Base-by-base conservation (phyloP, 35 echinoderm and acorn worm species). In the Heliocidaris erythrogramma region DNA sequence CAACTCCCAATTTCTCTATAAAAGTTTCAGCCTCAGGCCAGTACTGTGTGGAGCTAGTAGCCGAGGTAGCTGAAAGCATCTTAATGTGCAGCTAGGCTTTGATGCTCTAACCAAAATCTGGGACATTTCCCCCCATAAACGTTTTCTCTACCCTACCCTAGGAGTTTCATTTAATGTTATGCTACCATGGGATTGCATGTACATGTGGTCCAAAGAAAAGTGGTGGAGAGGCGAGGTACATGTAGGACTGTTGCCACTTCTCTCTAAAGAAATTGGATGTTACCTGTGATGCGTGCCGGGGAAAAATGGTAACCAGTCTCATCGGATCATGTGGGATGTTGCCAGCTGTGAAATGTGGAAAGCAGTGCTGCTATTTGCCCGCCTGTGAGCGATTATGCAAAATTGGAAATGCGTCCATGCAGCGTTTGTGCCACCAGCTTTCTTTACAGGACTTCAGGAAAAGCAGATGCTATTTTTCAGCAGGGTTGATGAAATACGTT, bases 1-100 rank as follows among this genome's bases (percentile, higher is more conserved):
- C 65, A 78, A 78, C 65, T 78, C 65, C 65, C 65, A 78, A 78
- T 78, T 78, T 78, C 17, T 78, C 65, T 78, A n/a, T 78, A 18
- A 78, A 78, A 78, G 65, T 78, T 78, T 78, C 65, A 78, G 65
- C 65, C 65, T 78, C 24, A 18, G 17, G 27, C 65, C 24, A n/a
- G 65, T 27, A 29, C 65, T 78, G 21, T 78, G 65, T 78, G 65
- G 65, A 78, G 65, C 65, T 78, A n/a, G 65, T n/a, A 78, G 65
- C 18, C 17, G 65, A n/a, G 65, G 65, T 78, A 78, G 65, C 65
- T 78, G 65, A 78, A 27, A 78, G 65, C 65, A 78, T 78, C 65
- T 78, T 24, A 78, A 7, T 78, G 65, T 78, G 65, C 65, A n/a
- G 65, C 65, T 78, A 78, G 65, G 65, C 65, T 78, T 78, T 24